These are phyloP conservation scores for Nothura maculosa DNA, from an alignment of 2,797 vertebrate species.

Conservation along the genomic window DNA sequence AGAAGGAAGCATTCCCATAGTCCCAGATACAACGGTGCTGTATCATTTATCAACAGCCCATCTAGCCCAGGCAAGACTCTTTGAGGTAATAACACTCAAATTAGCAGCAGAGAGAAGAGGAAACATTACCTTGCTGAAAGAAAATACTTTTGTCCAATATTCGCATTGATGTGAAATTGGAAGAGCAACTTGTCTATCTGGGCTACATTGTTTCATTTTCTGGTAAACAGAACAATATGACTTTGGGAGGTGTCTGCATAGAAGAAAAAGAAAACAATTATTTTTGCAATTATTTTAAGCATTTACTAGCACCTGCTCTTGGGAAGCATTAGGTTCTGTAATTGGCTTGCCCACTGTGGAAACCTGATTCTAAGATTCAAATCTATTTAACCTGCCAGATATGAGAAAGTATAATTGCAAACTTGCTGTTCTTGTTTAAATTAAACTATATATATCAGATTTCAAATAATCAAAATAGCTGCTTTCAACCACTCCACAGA, in stretches of 20 bases:
- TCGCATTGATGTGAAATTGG: neutral
- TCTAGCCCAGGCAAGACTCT: neutral
- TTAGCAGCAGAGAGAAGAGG: neutral
- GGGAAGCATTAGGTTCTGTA: neutral
- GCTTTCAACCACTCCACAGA: neutral
- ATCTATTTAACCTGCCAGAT: neutral
- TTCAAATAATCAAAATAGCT: neutral
- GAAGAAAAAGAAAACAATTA: neutral
- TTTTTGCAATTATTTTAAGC: neutral
- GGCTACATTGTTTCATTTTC: neutral
- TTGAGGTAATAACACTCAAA: neutral
- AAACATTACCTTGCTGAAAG: neutral
- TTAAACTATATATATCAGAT: neutral
- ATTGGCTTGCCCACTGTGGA: neutral
- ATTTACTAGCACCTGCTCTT: neutral
- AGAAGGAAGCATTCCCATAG: accelerated
- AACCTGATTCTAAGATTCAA: neutral
- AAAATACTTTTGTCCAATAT: neutral
- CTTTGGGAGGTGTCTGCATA: neutral
- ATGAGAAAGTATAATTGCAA: neutral
- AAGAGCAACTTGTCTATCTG: neutral
- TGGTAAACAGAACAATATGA: neutral
- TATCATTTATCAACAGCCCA: neutral
- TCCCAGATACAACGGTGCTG: neutral
- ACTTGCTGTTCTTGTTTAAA: neutral